Evolutionary conservation across 2,888 invertebrate genomes (phyloP), one percentile per base, ranked within the genome.

Genomic region (Ichneumoninae sp.): DNA sequence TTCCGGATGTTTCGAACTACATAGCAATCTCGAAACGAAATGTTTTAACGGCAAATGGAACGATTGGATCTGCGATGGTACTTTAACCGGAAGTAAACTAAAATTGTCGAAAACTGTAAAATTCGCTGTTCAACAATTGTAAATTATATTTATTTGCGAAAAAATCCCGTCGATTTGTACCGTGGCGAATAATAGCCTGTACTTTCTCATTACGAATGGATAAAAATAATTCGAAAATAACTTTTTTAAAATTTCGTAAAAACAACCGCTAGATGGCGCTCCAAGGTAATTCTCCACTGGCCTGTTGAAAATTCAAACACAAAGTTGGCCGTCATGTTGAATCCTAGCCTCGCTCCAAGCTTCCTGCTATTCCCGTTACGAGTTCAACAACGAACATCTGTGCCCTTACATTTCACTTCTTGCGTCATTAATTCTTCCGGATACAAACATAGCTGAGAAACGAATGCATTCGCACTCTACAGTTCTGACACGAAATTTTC

Each of bases 361-460:
- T 40, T 40, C 8, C 10, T 40, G 8, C 8, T 40, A 40, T 40
- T 40, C 40, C 40, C 40, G 10, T 40, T 40, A 2, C 8, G 40
- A 3, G 40, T 40, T 40, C 3, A 54, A 22, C 54, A 22, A 3
- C 22, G 54, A 60, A 60, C 60, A 60, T 30, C 60, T 60, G 60
- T 30, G 60, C 22, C 30, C 30, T 13, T 33, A 16, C 62, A 16
- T 62, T 62, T 22, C 26, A 26, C 52, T 19, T 19, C 19, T 22
- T 62, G 62, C 62, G 33, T 62, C 62, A 62, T 62, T 33, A 30
- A 62, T 33, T 62, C 16, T 62, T 62, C 13, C 62, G 16, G 2
- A 30, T 4, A 33, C 1, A 33, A 62, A 62, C n/a, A 62, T 30
- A 62, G 16, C n/a, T 68, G 19, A 22, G 13, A 50, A 65, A 72